A percentile compares a stretch with the other conserved stretches of the same genome.
phyloP scores from a whole-genome alignment of 2,113 vertebrate species.

The Fukomys damarensis region DNA sequence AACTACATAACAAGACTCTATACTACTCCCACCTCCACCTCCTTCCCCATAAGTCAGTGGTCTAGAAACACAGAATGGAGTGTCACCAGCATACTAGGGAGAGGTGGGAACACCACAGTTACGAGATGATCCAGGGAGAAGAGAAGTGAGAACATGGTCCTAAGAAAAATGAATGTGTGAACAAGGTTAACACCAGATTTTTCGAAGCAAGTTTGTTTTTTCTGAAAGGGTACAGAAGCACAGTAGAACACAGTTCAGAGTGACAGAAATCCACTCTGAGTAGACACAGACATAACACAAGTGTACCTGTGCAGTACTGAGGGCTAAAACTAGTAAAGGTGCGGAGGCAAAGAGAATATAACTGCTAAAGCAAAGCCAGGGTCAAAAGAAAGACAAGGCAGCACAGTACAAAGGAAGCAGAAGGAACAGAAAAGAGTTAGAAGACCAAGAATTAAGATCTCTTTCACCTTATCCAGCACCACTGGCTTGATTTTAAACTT shows the following conservation, averaged over 20 bases:
- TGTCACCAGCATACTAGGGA: background rate
- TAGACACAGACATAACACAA: background rate
- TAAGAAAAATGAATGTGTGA: background rate
- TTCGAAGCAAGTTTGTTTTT: background rate
- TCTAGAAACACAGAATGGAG: background rate
- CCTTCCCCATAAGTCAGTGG: background rate
- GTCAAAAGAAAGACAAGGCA: background rate
- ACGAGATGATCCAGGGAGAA: background rate
- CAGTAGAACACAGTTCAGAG: background rate
- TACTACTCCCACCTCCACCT: no score
- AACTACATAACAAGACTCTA: background rate
- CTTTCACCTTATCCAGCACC: background rate
- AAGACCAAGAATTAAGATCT: background rate
- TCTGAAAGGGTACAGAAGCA: background rate
- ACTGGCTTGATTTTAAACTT: slow-evolving; percentile 17
- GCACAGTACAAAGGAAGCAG: background rate
- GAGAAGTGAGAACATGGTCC: background rate
- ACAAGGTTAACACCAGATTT: background rate
- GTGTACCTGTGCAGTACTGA: background rate
- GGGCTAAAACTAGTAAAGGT: background rate
- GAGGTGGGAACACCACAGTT: background rate
- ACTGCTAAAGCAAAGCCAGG: background rate
- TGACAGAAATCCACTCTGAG: background rate
- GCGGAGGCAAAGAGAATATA: background rate
- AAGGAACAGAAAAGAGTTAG: background rate